Evolutionary conservation across 2,797 vertebrate species (phyloP).

Genomic region (Orientallactaga sibirica): DNA sequence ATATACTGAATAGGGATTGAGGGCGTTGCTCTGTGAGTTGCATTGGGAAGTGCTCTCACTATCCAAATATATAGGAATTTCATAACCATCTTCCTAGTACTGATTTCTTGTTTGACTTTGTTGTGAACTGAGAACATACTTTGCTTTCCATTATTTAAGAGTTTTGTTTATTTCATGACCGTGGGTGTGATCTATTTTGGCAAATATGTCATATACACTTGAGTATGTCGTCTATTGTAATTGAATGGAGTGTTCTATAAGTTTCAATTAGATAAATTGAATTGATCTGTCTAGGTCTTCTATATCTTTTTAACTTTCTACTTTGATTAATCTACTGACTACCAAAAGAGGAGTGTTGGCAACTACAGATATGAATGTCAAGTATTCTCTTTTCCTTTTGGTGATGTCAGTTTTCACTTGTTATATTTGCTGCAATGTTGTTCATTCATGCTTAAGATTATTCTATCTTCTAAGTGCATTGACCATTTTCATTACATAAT

Average conservation of each 20-base stretch:
- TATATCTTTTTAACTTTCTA: background rate
- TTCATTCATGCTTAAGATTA: background rate
- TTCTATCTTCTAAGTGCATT: background rate
- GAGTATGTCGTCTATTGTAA: background rate
- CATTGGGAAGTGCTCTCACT: background rate
- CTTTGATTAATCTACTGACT: background rate
- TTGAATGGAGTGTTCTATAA: background rate
- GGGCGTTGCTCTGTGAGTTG: too few relatives aligned
- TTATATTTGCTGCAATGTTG: background rate
- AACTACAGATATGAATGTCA: background rate
- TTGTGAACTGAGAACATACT: background rate
- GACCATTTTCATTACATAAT: too few relatives aligned
- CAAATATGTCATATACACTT: background rate
- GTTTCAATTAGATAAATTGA: background rate
- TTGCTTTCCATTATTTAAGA: background rate
- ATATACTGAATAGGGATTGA: too few relatives aligned
- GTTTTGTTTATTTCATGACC: background rate
- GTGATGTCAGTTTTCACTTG: background rate
- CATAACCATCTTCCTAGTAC: background rate
- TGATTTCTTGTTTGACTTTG: background rate
- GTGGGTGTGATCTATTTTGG: background rate
- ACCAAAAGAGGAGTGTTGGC: background rate
- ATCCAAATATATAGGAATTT: background rate
- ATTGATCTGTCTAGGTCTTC: background rate
- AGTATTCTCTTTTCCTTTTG: background rate